Evolutionary conservation across 2,888 invertebrate species (phyloP), one percentile per base, ranked within the genome.

Genomic region (Eulithis testata): DNA sequence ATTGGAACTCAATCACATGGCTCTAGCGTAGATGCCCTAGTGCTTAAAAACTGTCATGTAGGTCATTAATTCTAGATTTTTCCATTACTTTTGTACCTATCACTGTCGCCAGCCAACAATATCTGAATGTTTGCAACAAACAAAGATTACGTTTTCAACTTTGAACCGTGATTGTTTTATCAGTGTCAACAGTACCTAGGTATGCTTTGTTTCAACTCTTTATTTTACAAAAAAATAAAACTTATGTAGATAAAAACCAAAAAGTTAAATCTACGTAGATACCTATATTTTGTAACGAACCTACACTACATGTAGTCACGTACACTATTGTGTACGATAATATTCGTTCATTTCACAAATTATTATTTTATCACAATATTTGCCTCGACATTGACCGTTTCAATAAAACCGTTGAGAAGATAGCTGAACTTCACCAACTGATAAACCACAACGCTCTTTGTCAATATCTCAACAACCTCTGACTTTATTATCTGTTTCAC

Each of bases 111-210:
- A 56, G 45, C 52, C 47, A 43, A 7, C n/a, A 45, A 4, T 60
- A 65, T 65, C 51, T 60, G 44, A 40, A n/a, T 71, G 63, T 69
- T 73, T 64, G 67, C 71, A 70, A 67, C 64, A 74, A 73, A 73
- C 71, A 74, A 50, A 54, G 69, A 70, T 72, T 71, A 58, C 56
- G 31, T 31, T 21, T 50, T 75, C 74, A 77, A 77, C 82, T 82
- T 71, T 83, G 80, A 81, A 77, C 80, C 64, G 3, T 62, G 82
- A 82, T 83, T 68, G 70, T 64, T 37, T 43, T 80, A 83, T 83
- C 82, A 66, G 72, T 74, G 77, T 78, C 75, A 77, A 66, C 54
- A 59, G 52, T 73, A 40, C 50, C 58, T 51, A 68, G 65, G 60
- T 75, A 67, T 67, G 65, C 63, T 60, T 68, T 64, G 56, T 65